Conservation (phyloP, 2,888 invertebrate species). For the Synergus umbraculus region DNA sequence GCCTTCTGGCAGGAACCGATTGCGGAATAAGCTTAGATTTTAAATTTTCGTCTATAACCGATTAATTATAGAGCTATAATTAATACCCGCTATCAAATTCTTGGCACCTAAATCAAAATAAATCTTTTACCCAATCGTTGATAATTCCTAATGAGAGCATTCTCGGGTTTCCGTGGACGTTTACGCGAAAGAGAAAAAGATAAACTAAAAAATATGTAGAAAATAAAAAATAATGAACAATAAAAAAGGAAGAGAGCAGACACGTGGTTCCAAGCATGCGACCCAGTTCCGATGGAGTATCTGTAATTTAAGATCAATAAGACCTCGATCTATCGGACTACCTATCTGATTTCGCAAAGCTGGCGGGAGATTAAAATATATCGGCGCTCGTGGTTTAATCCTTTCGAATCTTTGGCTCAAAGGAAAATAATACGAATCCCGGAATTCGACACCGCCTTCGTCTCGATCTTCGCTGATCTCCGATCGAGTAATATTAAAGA, state of each 20-base stretch:
- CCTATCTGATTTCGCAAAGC: constrained; percentile 69
- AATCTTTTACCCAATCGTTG: not conserved
- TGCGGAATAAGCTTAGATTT: constrained; percentile 58
- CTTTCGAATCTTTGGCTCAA: constrained; percentile 71
- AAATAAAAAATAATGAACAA: not conserved
- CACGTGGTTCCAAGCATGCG: constrained; percentile 55
- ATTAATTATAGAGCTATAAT: constrained; percentile 51
- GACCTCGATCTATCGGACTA: constrained; percentile 68
- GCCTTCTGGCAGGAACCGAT: constrained; percentile 17
- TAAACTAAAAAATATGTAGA: not conserved
- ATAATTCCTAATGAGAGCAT: constrained; percentile 54
- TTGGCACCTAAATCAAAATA: not conserved
- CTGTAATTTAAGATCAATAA: constrained; percentile 77
- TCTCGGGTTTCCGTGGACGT: constrained; percentile 45
- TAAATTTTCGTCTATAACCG: constrained; percentile 56
- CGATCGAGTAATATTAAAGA: constrained; percentile 67
- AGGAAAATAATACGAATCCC: constrained; percentile 74
- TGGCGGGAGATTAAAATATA: constrained; percentile 72
- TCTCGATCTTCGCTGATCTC: constrained; percentile 56
- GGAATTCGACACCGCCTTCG: constrained; percentile 63
- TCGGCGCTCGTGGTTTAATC: constrained; percentile 73
- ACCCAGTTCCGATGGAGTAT: constrained; percentile 70
- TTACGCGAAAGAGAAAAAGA: not conserved
- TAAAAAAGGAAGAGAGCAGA: constrained; percentile 49
- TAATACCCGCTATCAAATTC: constrained; percentile 23